Evolutionary conservation across 2,797 vertebrate species (phyloP).

Genomic region (Zenarchopterus dispar): DNA sequence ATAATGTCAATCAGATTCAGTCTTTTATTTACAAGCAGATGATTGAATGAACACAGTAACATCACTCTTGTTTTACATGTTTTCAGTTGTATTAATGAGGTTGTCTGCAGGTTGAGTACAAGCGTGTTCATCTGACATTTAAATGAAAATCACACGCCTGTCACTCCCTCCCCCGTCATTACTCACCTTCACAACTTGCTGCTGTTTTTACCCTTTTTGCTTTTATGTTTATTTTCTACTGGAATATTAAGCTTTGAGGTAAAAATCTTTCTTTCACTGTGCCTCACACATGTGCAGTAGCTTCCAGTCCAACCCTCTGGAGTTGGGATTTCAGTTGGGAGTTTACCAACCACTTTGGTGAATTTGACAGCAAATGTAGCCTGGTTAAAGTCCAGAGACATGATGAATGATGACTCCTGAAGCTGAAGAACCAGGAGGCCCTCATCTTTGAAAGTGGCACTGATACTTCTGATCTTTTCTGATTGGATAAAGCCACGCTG

Average conservation of each 20-base stretch:
- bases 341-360: slow-evolving; percentile 24
- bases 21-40: neutral
- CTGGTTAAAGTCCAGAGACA: no score
- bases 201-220: neutral
- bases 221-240: no score
- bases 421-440: neutral
- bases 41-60: neutral
- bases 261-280: slow-evolving; percentile 1
- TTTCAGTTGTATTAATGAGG: slow-evolving; percentile 2
- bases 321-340: slow-evolving; percentile 25
- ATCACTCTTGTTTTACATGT: neutral
- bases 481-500: neutral
- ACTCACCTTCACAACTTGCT: neutral
- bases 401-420: no score
- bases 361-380: no score
- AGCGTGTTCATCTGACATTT: slow-evolving; percentile 23
- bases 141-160: slow-evolving; percentile 15
- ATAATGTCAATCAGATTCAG: neutral
- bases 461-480: slow-evolving; percentile 5
- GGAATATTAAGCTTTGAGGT: neutral
- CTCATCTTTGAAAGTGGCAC: neutral
- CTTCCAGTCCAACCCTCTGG: slow-evolving; percentile 3
- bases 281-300: neutral
- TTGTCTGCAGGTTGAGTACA: slow-evolving; percentile 14
- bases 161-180: slow-evolving; percentile 25